phyloP scores from a whole-genome alignment of 2,797 vertebrate species.

The Oceanodroma leucorhoa region DNA sequence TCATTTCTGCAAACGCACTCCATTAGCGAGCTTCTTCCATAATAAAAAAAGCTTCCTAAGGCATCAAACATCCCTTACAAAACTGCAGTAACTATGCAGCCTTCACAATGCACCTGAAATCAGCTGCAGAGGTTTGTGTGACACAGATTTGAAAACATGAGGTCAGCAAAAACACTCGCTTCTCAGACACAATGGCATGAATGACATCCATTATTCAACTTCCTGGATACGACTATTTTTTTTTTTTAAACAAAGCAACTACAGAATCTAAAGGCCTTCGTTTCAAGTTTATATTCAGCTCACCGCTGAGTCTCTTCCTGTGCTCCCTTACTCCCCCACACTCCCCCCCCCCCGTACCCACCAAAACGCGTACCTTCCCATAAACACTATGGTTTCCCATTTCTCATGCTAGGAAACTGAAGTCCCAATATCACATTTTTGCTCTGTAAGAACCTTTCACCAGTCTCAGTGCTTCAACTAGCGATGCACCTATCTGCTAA shows the following conservation, averaged over 20 bases:
- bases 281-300: not conserved
- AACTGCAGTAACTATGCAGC: not conserved
- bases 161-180: not conserved
- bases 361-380: fast-evolving
- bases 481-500: not conserved
- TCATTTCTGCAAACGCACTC: not conserved
- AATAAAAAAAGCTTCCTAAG: not conserved
- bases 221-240: not conserved
- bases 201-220: not conserved
- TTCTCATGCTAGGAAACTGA: not conserved
- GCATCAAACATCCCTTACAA: fast-evolving
- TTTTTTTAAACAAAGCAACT: not conserved
- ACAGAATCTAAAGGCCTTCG: not conserved
- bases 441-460: not conserved
- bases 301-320: fast-evolving
- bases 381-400: fast-evolving
- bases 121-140: not conserved
- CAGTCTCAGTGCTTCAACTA: not conserved
- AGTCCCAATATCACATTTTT: not conserved
- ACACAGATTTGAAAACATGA: fast-evolving
- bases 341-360: not conserved
- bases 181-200: not conserved
- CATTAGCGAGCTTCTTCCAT: fast-evolving
- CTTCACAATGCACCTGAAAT: fast-evolving
- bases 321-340: not conserved